Percentiles rank a stretch among this genome's conserved stretches.
phyloP scores from a whole-genome alignment of 2,888 invertebrate species.

The Arctia plantaginis region DNA sequence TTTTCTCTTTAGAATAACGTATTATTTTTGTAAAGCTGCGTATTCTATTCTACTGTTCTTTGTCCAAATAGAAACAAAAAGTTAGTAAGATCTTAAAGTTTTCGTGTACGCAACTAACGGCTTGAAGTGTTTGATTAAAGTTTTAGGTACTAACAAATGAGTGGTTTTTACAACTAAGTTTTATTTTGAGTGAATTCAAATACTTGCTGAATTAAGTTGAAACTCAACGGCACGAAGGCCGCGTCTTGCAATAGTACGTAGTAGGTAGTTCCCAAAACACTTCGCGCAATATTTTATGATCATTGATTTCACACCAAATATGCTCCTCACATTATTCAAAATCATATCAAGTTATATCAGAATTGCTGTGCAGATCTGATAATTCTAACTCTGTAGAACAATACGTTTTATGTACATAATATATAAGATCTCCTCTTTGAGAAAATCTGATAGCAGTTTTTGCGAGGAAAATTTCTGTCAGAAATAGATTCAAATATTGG shows the following conservation, averaged over 20 bases:
- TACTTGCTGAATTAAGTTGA: slow-evolving; percentile 58
- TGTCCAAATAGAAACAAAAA: slow-evolving; percentile 64
- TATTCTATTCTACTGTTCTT: slow-evolving; percentile 73
- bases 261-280: slow-evolving; percentile 65
- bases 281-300: slow-evolving; percentile 73
- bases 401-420: slow-evolving; percentile 45
- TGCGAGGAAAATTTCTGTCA: slow-evolving; percentile 43
- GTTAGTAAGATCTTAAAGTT: slow-evolving; percentile 69
- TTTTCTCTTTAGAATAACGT: slow-evolving; percentile 82
- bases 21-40: slow-evolving; percentile 72
- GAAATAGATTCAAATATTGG: slow-evolving; percentile 48
- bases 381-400: slow-evolving; percentile 39
- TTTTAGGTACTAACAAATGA: slow-evolving; percentile 81
- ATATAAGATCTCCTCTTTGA: slow-evolving; percentile 38
- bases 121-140: slow-evolving; percentile 79
- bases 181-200: slow-evolving; percentile 69
- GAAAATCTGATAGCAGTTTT: slow-evolving; percentile 40
- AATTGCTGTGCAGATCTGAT: slow-evolving; percentile 54
- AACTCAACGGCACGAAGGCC: slow-evolving; percentile 70
- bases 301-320: slow-evolving; percentile 49
- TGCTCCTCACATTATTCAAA: slow-evolving; percentile 51
- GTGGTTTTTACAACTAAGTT: slow-evolving; percentile 80
- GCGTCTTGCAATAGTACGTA: slow-evolving; percentile 83
- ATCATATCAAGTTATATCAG: slow-evolving; percentile 53
- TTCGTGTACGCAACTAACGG: slow-evolving; percentile 82